Evolutionary conservation across 2,888 invertebrate genomes (phyloP).

Genomic region (Drosophila mayaguana): DNA sequence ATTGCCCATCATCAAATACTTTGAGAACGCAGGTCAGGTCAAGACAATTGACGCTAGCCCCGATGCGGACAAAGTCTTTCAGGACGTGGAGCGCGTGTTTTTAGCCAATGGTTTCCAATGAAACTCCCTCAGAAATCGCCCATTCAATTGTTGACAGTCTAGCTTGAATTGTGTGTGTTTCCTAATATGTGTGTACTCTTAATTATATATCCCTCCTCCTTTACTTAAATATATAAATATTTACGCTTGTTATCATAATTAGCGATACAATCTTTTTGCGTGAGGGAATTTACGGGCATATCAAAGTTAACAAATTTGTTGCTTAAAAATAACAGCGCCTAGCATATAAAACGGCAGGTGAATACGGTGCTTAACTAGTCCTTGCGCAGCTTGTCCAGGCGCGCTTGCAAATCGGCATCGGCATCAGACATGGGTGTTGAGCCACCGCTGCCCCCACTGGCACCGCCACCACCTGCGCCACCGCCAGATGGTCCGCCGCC

Average conservation of each 20-base stretch:
- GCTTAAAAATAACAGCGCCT: conserved; percentile 41
- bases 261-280: conserved; percentile 16
- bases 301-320: conserved; percentile 50
- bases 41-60: conserved; percentile 90
- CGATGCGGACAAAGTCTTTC: conserved; percentile 89
- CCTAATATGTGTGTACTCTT: conserved; percentile 39
- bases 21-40: conserved; percentile 90
- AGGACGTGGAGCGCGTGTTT: conserved; percentile 87
- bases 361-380: conserved; percentile 46
- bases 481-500: conserved; percentile 81
- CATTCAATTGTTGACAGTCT: conserved; percentile 18
- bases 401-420: conserved; percentile 98
- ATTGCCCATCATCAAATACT: conserved; percentile 95
- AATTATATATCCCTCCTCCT: conserved; percentile 32
- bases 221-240: conserved; percentile 56
- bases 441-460: conserved; percentile 85
- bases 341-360: conserved; percentile 43
- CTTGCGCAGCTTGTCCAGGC: conserved; percentile 95
- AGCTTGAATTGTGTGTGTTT: conserved; percentile 36
- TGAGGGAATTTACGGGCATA: conserved; percentile 23
- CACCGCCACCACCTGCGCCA: conserved; percentile 81
- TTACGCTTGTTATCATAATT: conserved; percentile 59
- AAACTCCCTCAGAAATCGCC: not conserved
- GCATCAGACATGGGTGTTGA: conserved; percentile 90
- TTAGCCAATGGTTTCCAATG: conserved; percentile 69